Evolutionary conservation across 2,888 invertebrate genomes (phyloP), one percentile per base, ranked within the genome.

Genomic region (Cheilosia grossa): DNA sequence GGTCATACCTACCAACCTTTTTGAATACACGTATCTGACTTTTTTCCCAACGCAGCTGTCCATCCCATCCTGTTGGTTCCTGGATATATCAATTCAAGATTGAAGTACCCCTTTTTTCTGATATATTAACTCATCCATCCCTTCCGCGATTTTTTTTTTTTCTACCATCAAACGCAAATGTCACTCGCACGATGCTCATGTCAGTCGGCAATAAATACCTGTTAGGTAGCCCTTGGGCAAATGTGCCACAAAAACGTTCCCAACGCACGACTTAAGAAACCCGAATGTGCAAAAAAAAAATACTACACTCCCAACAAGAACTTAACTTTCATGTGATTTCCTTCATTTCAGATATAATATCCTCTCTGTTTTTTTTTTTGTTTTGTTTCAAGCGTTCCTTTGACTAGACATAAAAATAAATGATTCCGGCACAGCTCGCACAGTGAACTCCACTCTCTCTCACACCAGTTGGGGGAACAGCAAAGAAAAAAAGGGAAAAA

Each of bases 361-460:
- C 0, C 58, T 58, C 64, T 30, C 21, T 9, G 6, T 3, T 13
- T 15, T 30, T 30, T 7, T 1, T 27, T 27, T 1, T 7, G 1
- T 27, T 42, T 54, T 58, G 42, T 30, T 47, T 54, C 9, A 30
- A 30, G 9, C 30, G 56, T 56, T 37, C 49, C 42, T 59, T 56
- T 37, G 47, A 24, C 47, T 37, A 40, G 51, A 78, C 67, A 78
- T 82, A 61, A 73, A 82, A 78, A 67, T 61, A 82, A 82, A 82
- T 82, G 72, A 82, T 82, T 59, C 78, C 64, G 70, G 63, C 42
- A 63, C 49, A 78, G 54, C 66, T 54, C 58, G 33, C 58, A 21
- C n/a, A n/a, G n/a, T n/a, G n/a, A n/a, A 19, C 49, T 17, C 10
- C 15, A 19, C 27, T 10, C 6, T 4, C n/a, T 4, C 2, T 2